Base-by-base conservation (phyloP, 2,888 invertebrate genomes). In the Cepaea hortensis region DNA sequence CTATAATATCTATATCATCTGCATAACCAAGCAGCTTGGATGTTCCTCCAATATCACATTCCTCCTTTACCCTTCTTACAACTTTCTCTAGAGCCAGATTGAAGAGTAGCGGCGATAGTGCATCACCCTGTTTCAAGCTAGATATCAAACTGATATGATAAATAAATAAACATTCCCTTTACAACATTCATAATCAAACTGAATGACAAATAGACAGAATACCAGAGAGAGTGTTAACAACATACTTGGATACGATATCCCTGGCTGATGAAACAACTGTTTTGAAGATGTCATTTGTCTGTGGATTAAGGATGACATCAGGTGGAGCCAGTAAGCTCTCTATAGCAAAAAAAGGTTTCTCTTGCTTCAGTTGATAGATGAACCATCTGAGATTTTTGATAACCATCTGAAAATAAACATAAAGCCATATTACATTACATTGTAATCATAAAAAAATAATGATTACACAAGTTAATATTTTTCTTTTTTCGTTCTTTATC, bases 221-320 rank as follows among this genome's bases (percentile, higher is more conserved):
- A 35, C 35, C 35, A 35, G 35, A 35, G 35, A 35, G 35, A 35
- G 35, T 35, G 35, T 46, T 15, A 7, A 50, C 48, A 76, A 73
- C 89, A 91, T 89, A 96, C 96, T 96, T 96, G 87, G 96, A 96
- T 3, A 97, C 94, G 90, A 97, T 96, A 93, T 97, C 97, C 90
- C 96, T 96, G n/a, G 96, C 95, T 88, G 96, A 96, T 89, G 96
- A 96, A 9, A 97, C 95, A 48, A 97, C 95, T 72, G 97, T 96
- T 88, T 96, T 97, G 93, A 96, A 96, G 62, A 97, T 95, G 93
- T 98, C 97, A 3, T 96, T 95, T 0, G 96, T 95, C 0, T 96
- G 96, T 0, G 98, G 98, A 20, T 96, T 95, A 90, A 97, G 95
- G 0, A 96, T 95, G 9, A 97, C 96, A 88, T 97, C 97, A 0